Evolutionary conservation across 2,888 invertebrate genomes (phyloP), one percentile per base, ranked within the genome.

Genomic region (Patella ulyssiponensis): DNA sequence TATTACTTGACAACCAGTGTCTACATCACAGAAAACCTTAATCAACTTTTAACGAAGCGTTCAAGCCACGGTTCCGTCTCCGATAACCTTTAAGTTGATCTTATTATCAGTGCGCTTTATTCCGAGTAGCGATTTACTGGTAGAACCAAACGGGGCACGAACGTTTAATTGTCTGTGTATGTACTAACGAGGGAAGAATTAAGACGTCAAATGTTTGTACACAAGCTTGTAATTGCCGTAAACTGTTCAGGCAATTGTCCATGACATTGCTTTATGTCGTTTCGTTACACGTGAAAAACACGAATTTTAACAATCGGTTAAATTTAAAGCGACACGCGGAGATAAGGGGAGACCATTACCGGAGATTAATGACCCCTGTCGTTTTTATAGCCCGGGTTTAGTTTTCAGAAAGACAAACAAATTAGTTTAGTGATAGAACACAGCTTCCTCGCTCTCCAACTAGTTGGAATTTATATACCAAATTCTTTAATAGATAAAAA

Each of bases 211-310:
- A 23, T 64, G 64, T 64, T 64, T 64, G 20, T 64, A 64, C 64
- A 23, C 64, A 64, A n/a, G 20, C 64, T 20, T 11, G 23, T 64
- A 64, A 64, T 64, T 64, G 64, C 64, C 23, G 20, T 64, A 20
- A 64, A 64, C 23, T 64, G 64, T 23, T 64, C 23, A 23, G 9
- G 64, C 20, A 64, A 64, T 64, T 20, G 23, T 20, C 20, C 64
- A 23, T 64, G 64, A 64, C 64, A 64, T 23, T 20, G 64, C 14
- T 64, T 64, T 23, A 64, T 64, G 23, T 23, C 23, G 20, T 23
- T 64, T 20, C 23, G 64, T 23, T 64, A 64, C 64, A 64, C 64
- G 64, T 64, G 64, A 64, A 64, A 64, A 64, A 64, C 64, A 64
- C 64, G 64, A 12, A 64, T 23, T 20, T 64, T 64, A 23, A 64